Evolutionary conservation across 1,140 invertebrate genomes (phyloP).

Genomic region (Anadara kagoshimensis): DNA sequence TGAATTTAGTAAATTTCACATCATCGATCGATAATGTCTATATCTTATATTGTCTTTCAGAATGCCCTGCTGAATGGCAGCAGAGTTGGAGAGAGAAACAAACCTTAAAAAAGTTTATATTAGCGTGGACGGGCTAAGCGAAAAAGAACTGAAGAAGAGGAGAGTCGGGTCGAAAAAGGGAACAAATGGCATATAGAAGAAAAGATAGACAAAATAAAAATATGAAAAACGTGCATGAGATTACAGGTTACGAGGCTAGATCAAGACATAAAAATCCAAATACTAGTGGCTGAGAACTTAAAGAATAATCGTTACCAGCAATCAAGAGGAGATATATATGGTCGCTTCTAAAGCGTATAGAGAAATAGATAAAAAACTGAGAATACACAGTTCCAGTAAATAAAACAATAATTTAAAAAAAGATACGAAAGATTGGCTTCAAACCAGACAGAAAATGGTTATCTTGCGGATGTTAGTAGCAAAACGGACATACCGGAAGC

Average conservation of each 20-base stretch:
- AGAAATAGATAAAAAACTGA: not conserved
- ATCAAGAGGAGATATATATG: slow-evolving; percentile 1
- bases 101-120: slow-evolving; percentile 12
- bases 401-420: slow-evolving; percentile 10
- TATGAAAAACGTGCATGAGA: not conserved
- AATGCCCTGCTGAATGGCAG: slow-evolving; percentile 3
- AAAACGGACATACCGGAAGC: too few relatives aligned
- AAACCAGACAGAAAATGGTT: not conserved
- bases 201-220: not conserved
- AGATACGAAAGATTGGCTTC: not conserved
- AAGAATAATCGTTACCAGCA: not conserved
- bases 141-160: not conserved
- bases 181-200: too few relatives aligned
- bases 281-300: not conserved
- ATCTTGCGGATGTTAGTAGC: not conserved
- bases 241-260: not conserved
- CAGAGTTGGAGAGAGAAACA: slow-evolving; percentile 13
- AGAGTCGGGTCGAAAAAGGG: not conserved
- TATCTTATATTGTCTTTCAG: too few relatives aligned
- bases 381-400: not conserved
- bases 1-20: too few relatives aligned
- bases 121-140: not conserved
- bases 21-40: too few relatives aligned
- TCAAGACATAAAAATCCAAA: too few relatives aligned
- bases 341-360: not conserved